Percentiles rank a stretch among this genome's conserved stretches.
phyloP scores from a whole-genome alignment of 2,797 vertebrate genomes.

The Esox masquinongy region DNA sequence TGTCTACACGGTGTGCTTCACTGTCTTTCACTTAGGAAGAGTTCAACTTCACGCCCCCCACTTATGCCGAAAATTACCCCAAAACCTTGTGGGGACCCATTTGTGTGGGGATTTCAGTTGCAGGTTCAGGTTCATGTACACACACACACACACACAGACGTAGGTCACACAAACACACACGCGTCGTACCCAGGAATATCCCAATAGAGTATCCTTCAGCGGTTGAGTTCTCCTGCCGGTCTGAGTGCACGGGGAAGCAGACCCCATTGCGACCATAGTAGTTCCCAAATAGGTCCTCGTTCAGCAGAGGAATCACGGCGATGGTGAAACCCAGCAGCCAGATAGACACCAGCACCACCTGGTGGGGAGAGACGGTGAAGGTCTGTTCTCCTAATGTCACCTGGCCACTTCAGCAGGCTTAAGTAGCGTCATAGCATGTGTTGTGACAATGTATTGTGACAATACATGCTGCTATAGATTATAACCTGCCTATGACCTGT shows the following conservation, averaged over 20 bases:
- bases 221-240: conserved; percentile 79
- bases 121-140: no score
- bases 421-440: neutral
- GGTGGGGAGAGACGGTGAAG: conserved; percentile 19
- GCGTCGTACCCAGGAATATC: conserved; percentile 80
- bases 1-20: no score
- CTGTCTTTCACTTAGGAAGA: no score
- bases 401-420: neutral
- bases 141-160: neutral
- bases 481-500: neutral
- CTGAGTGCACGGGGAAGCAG: conserved; percentile 85
- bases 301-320: conserved; percentile 79
- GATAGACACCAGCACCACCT: conserved; percentile 70
- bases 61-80: no score
- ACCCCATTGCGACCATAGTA: conserved; percentile 87
- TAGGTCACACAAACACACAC: neutral
- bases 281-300: conserved; percentile 82
- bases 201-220: conserved; percentile 83
- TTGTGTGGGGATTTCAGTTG: no score
- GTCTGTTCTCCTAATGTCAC: neutral
- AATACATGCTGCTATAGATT: no score
- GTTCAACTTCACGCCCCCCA: no score
- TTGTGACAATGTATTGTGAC: no score
- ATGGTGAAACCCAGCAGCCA: conserved; percentile 82
- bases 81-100: no score